These are phyloP conservation scores for Xanthostigma xanthostigma DNA, from an alignment of 2,888 invertebrate species.

Conservation along the genomic window DNA sequence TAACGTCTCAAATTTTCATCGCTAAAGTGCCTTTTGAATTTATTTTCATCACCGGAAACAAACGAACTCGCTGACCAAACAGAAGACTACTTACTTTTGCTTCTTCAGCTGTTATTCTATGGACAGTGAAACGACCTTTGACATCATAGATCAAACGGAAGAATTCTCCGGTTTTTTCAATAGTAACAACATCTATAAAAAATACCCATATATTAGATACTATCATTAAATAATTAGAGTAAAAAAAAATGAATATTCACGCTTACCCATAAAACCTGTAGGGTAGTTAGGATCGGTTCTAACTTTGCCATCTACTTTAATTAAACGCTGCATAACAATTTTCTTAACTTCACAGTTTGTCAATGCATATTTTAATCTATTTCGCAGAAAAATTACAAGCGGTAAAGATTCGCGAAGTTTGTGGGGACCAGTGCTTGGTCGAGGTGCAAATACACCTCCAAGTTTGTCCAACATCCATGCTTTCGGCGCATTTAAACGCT, in stretches of 20 bases:
- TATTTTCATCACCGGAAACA: not conserved
- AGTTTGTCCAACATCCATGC: slow-evolving; percentile 99
- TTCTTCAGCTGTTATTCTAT: slow-evolving; percentile 93
- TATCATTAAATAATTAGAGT: not conserved
- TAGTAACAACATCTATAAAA: slow-evolving; percentile 86
- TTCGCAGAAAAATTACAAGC: slow-evolving; percentile 89
- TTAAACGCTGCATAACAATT: slow-evolving; percentile 94
- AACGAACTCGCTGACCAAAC: too few relatives aligned
- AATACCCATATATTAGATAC: slow-evolving; percentile 3
- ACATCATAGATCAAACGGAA: slow-evolving; percentile 98
- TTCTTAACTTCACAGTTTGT: slow-evolving; percentile 94
- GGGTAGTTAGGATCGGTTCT: slow-evolving; percentile 96
- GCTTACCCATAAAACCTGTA: slow-evolving; percentile 96
- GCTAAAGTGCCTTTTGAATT: not conserved
- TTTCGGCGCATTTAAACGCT: slow-evolving; percentile 97
- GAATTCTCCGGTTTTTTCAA: slow-evolving; percentile 95
- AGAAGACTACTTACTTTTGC: slow-evolving; percentile 58
- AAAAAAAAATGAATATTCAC: not conserved
- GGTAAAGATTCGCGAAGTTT: slow-evolving; percentile 94
- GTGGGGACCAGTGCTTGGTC: slow-evolving; percentile 96
- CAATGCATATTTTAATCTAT: slow-evolving; percentile 94
- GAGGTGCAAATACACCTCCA: slow-evolving; percentile 94
- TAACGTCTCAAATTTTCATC: not conserved
- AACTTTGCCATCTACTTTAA: slow-evolving; percentile 97
- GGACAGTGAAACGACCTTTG: slow-evolving; percentile 94